Evolutionary conservation across 2,113 vertebrate genomes (phyloP).

Genomic region (Orycteropus afer): DNA sequence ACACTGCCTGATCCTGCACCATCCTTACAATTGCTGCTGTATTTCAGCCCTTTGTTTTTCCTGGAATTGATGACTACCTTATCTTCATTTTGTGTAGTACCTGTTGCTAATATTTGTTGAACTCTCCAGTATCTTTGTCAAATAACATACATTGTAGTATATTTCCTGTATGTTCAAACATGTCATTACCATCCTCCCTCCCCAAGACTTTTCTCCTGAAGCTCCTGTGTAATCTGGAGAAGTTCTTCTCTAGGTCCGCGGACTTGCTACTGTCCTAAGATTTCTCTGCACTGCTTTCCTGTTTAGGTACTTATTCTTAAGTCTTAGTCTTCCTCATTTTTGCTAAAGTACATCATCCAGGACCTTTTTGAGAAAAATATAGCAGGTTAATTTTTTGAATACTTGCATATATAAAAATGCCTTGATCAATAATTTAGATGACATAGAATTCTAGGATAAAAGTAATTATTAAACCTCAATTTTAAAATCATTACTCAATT

Average conservation of each 20-base stretch:
- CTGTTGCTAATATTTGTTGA: background rate
- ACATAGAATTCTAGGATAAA: constrained; percentile 30
- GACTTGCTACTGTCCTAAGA: background rate
- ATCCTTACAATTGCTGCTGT: background rate
- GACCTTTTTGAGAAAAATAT: background rate
- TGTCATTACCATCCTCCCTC: background rate
- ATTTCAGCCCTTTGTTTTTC: background rate
- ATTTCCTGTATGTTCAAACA: background rate
- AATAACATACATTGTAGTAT: background rate
- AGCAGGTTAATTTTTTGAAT: no score
- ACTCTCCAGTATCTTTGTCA: background rate
- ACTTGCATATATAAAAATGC: background rate
- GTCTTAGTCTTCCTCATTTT: background rate
- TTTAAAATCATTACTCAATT: background rate
- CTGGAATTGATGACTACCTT: background rate
- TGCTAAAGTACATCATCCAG: background rate
- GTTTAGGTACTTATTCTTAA: background rate
- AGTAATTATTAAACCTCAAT: background rate
- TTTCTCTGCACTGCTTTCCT: background rate
- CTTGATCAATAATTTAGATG: background rate
- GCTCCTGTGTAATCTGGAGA: background rate
- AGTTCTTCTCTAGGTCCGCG: background rate
- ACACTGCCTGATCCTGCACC: background rate
- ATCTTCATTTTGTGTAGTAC: constrained; percentile 16
- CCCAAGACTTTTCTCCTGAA: background rate